Evolutionary conservation across 2,797 vertebrate species (phyloP).

Genomic region (Rhincodon typus): DNA sequence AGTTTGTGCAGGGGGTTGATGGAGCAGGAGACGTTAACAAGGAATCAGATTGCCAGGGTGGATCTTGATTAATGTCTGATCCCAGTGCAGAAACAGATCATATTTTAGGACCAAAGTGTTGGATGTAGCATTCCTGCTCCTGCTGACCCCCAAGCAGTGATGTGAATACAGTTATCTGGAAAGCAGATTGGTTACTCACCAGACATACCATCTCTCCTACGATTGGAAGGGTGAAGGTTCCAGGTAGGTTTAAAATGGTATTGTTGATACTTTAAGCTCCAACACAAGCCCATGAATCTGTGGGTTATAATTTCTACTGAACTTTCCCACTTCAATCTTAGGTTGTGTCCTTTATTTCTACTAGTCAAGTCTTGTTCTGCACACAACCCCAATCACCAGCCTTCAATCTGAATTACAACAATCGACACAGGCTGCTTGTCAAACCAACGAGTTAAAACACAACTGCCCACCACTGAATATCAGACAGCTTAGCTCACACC

Average conservation of each 20-base stretch:
- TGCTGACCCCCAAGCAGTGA: neutral
- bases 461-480: too few species aligned
- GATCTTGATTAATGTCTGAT: neutral
- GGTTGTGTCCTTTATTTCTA: neutral
- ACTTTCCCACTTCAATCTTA: neutral
- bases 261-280: neutral
- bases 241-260: neutral
- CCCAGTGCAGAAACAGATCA: neutral
- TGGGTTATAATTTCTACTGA: neutral
- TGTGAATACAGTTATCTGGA: neutral
- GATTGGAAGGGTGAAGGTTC: neutral
- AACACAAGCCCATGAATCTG: neutral
- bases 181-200: neutral
- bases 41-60: neutral
- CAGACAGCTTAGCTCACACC: too few species aligned
- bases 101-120: neutral
- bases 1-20: neutral
- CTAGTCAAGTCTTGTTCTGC: neutral
- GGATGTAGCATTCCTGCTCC: neutral
- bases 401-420: neutral
- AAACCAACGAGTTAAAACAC: too few species aligned
- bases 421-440: neutral
- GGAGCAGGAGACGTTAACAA: neutral
- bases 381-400: neutral
- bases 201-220: neutral